Evolutionary conservation across 2,113 vertebrate genomes (phyloP).

Genomic region (Tetrao urogallus): DNA sequence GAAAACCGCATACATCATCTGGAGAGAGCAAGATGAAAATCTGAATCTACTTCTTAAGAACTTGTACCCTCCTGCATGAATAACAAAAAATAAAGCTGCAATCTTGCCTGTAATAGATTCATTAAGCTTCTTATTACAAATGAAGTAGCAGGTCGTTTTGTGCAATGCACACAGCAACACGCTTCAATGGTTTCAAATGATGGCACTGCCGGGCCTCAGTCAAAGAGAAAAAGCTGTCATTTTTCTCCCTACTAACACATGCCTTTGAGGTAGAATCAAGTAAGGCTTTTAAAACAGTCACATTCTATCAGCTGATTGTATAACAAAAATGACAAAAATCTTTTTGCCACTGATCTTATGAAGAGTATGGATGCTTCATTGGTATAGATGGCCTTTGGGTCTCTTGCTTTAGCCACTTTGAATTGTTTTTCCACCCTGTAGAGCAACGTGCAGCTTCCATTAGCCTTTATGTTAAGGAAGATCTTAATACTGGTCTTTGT

Average conservation of each 20-base stretch:
- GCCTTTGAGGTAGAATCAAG: background rate
- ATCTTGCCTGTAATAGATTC: background rate
- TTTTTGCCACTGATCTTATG: background rate
- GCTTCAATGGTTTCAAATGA: background rate
- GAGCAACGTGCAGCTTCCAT: background rate
- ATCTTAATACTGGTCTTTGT: constrained; percentile 1
- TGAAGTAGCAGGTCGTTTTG: background rate
- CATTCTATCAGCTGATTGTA: background rate
- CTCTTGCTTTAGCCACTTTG: background rate
- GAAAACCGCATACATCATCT: background rate
- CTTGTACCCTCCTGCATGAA: background rate
- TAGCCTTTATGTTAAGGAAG: constrained; percentile 4
- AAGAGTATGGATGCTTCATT: background rate
- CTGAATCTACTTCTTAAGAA: background rate
- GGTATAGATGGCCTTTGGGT: background rate
- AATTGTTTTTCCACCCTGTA: constrained; percentile 25
- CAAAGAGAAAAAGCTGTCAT: background rate
- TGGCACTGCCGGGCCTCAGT: background rate
- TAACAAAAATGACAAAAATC: background rate
- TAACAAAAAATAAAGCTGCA: background rate
- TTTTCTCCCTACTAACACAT: background rate
- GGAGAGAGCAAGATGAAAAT: background rate
- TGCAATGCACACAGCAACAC: background rate
- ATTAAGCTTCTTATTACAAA: constrained; percentile 1
- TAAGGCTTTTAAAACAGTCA: background rate